phyloP scores from a whole-genome alignment of 2,113 vertebrate genomes.

The Acanthochromis polyacanthus region DNA sequence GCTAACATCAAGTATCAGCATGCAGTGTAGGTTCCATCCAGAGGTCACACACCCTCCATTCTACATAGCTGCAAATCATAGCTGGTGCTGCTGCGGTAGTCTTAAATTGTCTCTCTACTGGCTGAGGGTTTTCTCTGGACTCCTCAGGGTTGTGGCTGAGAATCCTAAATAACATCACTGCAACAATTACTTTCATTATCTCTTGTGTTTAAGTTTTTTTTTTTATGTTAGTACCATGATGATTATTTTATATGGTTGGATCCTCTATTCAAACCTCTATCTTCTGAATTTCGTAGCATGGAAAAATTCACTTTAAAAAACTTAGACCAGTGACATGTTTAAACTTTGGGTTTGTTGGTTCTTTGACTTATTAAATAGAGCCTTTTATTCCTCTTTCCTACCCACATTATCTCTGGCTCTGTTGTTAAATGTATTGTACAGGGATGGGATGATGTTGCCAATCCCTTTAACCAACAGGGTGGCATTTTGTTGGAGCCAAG shows the following conservation, averaged over 20 bases:
- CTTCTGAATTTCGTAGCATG: not conserved
- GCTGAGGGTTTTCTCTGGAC: conserved; percentile 33
- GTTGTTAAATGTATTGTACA: conserved; percentile 37
- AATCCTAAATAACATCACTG: not conserved
- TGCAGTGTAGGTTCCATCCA: conserved; percentile 79
- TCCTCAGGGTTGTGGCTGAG: conserved; percentile 4
- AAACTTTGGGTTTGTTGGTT: not conserved
- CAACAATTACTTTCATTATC: conserved; percentile 11
- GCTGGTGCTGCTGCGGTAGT: conserved; percentile 57
- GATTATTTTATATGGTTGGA: not conserved
- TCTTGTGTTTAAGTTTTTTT: not conserved
- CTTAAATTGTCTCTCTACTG: conserved; percentile 66
- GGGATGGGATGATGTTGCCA: conserved; percentile 49
- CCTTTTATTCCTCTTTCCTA: conserved; percentile 1
- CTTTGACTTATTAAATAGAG: not conserved
- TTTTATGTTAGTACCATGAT: not conserved
- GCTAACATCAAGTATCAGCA: conserved; percentile 82
- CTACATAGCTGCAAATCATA: conserved; percentile 74
- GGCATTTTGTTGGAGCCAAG: conserved; percentile 61
- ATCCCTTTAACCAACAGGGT: conserved; percentile 58
- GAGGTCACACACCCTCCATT: conserved; percentile 77
- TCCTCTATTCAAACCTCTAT: not conserved
- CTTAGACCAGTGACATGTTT: not conserved
- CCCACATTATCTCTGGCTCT: conserved; percentile 3
- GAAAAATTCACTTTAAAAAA: not conserved